Conservation (phyloP, 2,797 vertebrate genomes). For the Macrochelys suwanniensis region DNA sequence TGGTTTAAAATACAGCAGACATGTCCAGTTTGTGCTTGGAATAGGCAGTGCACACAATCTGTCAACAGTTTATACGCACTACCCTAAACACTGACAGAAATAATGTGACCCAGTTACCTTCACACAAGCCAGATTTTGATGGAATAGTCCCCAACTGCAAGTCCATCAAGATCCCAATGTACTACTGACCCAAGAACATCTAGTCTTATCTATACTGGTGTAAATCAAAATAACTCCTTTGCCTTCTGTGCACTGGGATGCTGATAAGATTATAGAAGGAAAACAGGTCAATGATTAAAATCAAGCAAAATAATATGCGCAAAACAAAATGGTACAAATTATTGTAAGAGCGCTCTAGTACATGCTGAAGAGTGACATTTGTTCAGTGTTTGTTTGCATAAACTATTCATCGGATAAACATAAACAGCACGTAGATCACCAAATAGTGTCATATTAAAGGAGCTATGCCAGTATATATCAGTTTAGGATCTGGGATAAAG, state of each 20-base stretch:
- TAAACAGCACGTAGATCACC: background rate
- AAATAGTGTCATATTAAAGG: background rate
- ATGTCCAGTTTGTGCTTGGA: background rate
- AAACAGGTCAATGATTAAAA: background rate
- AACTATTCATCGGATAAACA: background rate
- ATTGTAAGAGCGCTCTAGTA: background rate
- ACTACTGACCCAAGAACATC: background rate
- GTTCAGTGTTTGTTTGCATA: background rate
- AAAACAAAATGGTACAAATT: background rate
- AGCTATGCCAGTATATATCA: background rate
- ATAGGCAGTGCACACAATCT: background rate
- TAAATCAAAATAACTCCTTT: background rate
- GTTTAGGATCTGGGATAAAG: background rate
- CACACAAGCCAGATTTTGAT: background rate
- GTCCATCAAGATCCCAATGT: background rate
- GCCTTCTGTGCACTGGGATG: background rate
- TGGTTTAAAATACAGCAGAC: background rate
- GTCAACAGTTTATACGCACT: background rate
- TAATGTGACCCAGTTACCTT: background rate
- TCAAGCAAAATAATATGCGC: background rate
- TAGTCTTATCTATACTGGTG: background rate
- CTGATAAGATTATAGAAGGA: background rate
- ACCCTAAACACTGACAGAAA: background rate
- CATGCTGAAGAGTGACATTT: background rate
- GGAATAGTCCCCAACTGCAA: rapidly evolving